phyloP scores from a whole-genome alignment of 2,113 vertebrate species.

The Neogale vison region DNA sequence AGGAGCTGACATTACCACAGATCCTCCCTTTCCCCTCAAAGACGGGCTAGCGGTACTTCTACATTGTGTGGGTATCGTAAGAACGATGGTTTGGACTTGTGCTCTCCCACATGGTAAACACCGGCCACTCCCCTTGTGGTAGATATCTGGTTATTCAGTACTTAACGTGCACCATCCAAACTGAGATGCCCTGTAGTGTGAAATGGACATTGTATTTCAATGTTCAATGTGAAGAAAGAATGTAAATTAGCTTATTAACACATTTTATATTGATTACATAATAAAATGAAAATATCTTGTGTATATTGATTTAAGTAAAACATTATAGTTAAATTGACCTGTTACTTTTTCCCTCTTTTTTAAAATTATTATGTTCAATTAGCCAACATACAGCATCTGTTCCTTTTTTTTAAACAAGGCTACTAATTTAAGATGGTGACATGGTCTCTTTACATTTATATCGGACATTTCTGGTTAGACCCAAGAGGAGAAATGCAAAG shows the following conservation, averaged over 20 bases:
- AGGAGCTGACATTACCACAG: not conserved
- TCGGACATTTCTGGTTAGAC: not conserved
- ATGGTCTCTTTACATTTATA: not conserved
- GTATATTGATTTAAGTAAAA: not conserved
- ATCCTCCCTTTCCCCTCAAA: not conserved
- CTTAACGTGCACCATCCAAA: not conserved
- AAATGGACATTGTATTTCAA: not conserved
- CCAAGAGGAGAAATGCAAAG: not conserved
- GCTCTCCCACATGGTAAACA: not conserved
- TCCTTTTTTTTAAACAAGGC: not conserved
- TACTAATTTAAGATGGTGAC: too few species aligned
- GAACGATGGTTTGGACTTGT: accelerated
- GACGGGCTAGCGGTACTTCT: accelerated
- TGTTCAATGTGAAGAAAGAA: not conserved
- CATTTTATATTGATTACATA: not conserved
- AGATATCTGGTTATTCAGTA: not conserved
- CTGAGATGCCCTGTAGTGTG: not conserved
- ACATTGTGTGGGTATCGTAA: accelerated
- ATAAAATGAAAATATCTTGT: not conserved
- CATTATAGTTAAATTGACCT: not conserved
- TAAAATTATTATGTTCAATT: not conserved
- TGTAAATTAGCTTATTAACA: not conserved
- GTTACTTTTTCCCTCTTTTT: not conserved
- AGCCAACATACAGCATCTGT: too few species aligned
- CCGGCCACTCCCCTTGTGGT: accelerated